Conservation (phyloP, 2,888 invertebrate species). For the Branchipolynoe longqiensis region DNA sequence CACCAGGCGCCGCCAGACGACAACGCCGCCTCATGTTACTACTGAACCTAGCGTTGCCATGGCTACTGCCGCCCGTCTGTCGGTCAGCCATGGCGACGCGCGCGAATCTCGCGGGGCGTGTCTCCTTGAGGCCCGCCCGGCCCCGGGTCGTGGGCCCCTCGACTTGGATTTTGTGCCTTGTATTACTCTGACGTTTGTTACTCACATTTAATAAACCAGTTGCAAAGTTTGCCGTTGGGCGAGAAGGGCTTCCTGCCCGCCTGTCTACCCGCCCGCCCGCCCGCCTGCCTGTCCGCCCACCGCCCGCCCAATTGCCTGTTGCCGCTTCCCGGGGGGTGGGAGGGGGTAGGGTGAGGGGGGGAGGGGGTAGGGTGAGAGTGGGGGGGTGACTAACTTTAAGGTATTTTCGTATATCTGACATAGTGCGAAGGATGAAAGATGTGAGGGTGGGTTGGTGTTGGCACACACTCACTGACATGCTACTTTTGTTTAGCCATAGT, state of each 20-base stretch:
- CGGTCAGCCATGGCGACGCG: too few relatives aligned
- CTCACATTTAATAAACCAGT: constrained; percentile 49
- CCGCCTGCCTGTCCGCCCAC: too few relatives aligned
- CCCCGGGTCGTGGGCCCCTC: constrained; percentile 23
- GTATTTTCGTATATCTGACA: constrained; percentile 17
- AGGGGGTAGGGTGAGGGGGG: too few relatives aligned
- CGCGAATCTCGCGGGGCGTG: too few relatives aligned
- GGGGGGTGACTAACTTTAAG: constrained; percentile 16
- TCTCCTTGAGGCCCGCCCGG: too few relatives aligned
- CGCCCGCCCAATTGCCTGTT: too few relatives aligned
- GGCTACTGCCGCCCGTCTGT: too few relatives aligned
- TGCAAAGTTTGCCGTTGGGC: constrained; percentile 37
- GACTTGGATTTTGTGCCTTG: constrained; percentile 57
- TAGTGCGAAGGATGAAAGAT: neutral
- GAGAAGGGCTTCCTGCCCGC: neutral
- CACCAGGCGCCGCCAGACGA: too few relatives aligned
- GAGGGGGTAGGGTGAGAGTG: too few relatives aligned
- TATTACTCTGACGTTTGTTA: constrained; percentile 46
- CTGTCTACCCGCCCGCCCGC: neutral
- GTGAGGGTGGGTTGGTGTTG: neutral
- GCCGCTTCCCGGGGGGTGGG: too few relatives aligned
- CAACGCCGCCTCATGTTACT: too few relatives aligned
- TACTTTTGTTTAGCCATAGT: constrained; percentile 8
- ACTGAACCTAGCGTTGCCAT: too few relatives aligned
- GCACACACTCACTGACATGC: neutral